A percentile compares a stretch with the other conserved stretches of the same genome.
These are phyloP conservation scores for Heliconius himera DNA, from an alignment of 1,140 invertebrate species.

Conservation along the genomic window DNA sequence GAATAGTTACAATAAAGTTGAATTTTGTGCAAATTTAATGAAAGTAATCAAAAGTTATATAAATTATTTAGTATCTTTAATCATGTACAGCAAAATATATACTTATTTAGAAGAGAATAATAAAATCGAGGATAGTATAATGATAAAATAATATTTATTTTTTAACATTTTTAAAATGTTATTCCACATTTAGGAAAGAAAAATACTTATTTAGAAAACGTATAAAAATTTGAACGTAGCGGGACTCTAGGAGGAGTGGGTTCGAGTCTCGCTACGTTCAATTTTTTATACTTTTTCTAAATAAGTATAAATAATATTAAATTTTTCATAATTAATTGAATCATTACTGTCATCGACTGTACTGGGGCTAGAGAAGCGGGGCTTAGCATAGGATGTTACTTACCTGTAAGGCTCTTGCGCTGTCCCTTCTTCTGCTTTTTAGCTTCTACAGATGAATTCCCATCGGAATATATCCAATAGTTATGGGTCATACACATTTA, in stretches of 20 bases:
- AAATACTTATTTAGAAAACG: too few relatives aligned
- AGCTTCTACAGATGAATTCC: constrained; percentile 86
- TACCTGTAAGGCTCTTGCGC: constrained; percentile 91
- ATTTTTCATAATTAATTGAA: neutral
- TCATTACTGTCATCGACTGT: constrained; percentile 49
- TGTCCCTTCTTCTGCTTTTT: constrained; percentile 92
- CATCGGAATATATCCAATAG: constrained; percentile 51
- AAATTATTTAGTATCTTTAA: constrained; percentile 13
- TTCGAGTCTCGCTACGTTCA: too few relatives aligned
- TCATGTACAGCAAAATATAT: neutral
- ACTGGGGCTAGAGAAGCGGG: constrained; percentile 56
- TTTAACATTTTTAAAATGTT: too few relatives aligned
- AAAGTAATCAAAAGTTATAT: neutral
- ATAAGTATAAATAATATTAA: neutral
- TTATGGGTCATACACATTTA: constrained; percentile 76
- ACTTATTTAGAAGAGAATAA: neutral
- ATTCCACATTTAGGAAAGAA: too few relatives aligned
- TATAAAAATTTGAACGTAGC: too few relatives aligned
- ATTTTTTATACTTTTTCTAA: too few relatives aligned
- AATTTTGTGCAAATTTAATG: neutral
- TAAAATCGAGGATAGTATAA: constrained; percentile 14
- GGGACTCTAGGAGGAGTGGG: too few relatives aligned
- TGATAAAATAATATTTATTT: neutral
- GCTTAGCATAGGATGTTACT: constrained; percentile 77
- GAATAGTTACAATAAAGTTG: neutral